Base-by-base conservation (phyloP, 2,797 vertebrate species). In the Mormyrops boulengeri region DNA sequence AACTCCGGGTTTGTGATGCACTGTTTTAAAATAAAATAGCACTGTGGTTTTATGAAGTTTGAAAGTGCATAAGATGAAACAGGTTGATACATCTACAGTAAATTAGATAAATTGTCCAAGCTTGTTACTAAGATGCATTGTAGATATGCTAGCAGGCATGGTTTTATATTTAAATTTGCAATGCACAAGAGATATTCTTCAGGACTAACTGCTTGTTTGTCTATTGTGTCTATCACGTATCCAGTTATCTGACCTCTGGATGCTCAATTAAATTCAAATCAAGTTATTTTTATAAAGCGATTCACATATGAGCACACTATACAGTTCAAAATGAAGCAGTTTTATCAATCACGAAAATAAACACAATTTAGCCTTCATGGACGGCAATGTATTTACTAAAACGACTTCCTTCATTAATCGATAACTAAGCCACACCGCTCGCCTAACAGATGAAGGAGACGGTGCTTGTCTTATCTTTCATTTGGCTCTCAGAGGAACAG, bases 391-490 rank as follows among this genome's bases (percentile, higher is more conserved):
- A 17, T 53, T 52, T 38, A 66, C 44, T 11, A 55, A 66, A 86
- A 89, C 19, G 41, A 53, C 80, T 90, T 89, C 55, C 53, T 89
- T 85, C 77, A 92, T 90, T 85, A 90, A 80, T 80, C 89, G 90
- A 90, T 60, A 89, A 91, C 88, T 90, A 88, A 87, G 88, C 89
- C 88, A 84, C 91, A 57, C n/a, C 84, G 12, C 6, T 44, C 52
- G 77, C 38, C 53, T 84, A 85, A 22, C 22, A 85, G 41, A 60
- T 60, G 53, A 85, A 47, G 80, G 41, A 55, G 80, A 66, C 53
- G 17, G 22, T 88, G 55, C 34, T 77, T 12, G 66, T 53, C 77
- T 89, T 84, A 84, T 85, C 89, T 77, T 86, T 44, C 26, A 17
- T 50, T 66, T 38, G 38, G 82, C 60, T n/a, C 34, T 34, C 60